Evolutionary conservation across 1,140 invertebrate species (phyloP).

Genomic region (Bursaphelenchus mucronatus): DNA sequence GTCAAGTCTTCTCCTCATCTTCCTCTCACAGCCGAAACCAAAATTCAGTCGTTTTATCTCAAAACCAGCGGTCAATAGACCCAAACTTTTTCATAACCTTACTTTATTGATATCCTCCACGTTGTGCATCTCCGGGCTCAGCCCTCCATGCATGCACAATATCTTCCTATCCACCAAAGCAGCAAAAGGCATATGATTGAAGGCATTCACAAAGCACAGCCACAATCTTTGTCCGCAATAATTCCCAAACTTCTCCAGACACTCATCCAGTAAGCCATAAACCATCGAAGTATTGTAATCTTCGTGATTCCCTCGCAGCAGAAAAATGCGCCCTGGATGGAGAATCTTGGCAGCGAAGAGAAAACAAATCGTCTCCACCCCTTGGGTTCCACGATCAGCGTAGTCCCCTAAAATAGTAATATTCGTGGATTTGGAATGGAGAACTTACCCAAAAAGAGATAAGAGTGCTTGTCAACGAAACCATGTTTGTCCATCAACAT

Average conservation of each 20-base stretch:
- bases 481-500: constrained; percentile 16
- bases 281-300: constrained; percentile 27
- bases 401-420: constrained; percentile 30
- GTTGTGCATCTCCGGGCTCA: constrained; percentile 21
- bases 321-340: constrained; percentile 19
- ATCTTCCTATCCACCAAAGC: constrained; percentile 23
- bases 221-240: constrained; percentile 10
- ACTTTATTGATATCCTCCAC: constrained; percentile 28
- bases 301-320: constrained; percentile 39
- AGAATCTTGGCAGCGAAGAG: constrained; percentile 27
- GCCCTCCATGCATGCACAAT: constrained; percentile 32
- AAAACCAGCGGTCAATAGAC: too few relatives aligned
- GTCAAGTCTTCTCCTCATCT: neutral
- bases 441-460: constrained; percentile 59
- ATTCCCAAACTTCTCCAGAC: constrained; percentile 23
- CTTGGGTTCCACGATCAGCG: constrained; percentile 63
- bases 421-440: constrained; percentile 61
- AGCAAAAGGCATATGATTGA: constrained; percentile 37
- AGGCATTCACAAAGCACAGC: constrained; percentile 34
- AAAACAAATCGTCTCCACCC: constrained; percentile 62
- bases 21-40: too few relatives aligned
- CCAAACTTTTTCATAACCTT: neutral
- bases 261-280: constrained; percentile 33
- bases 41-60: too few relatives aligned
- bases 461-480: neutral